Evolutionary conservation across 2,113 vertebrate species (phyloP).

Genomic region (Nycticebus coucang): DNA sequence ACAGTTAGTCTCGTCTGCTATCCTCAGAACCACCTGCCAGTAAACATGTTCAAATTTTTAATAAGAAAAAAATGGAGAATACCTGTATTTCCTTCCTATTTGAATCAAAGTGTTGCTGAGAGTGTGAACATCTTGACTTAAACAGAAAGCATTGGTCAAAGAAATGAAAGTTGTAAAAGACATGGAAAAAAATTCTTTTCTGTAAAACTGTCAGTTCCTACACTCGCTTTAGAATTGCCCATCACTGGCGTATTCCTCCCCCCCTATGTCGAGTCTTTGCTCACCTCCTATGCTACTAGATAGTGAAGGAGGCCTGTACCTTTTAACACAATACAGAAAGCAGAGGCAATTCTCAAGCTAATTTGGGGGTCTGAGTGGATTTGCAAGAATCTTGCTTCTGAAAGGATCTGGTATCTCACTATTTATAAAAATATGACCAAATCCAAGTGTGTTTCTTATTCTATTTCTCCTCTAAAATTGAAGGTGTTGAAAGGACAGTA

Average conservation of each 20-base stretch:
- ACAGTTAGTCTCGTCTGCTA: no score
- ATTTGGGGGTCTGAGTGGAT: neutral
- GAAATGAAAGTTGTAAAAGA: neutral
- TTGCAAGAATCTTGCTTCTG: neutral
- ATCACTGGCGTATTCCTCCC: neutral
- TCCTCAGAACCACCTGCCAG: neutral
- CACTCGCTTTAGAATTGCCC: neutral
- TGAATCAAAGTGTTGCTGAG: neutral
- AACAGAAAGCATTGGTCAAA: neutral
- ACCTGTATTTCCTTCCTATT: neutral
- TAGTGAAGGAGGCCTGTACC: neutral
- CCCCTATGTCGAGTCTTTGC: neutral
- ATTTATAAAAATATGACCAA: neutral
- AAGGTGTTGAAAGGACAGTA: neutral
- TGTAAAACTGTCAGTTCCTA: neutral
- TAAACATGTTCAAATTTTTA: neutral
- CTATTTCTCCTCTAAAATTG: neutral
- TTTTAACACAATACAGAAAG: neutral
- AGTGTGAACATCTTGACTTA: constrained; percentile 2
- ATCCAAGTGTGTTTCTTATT: neutral
- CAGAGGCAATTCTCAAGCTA: neutral
- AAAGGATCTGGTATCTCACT: neutral
- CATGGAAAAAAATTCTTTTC: neutral
- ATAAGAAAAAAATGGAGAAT: neutral
- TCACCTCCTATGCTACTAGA: neutral